Base-by-base conservation (phyloP, 92 coral and sea anemone species). In the Paragorgia papillata region DNA sequence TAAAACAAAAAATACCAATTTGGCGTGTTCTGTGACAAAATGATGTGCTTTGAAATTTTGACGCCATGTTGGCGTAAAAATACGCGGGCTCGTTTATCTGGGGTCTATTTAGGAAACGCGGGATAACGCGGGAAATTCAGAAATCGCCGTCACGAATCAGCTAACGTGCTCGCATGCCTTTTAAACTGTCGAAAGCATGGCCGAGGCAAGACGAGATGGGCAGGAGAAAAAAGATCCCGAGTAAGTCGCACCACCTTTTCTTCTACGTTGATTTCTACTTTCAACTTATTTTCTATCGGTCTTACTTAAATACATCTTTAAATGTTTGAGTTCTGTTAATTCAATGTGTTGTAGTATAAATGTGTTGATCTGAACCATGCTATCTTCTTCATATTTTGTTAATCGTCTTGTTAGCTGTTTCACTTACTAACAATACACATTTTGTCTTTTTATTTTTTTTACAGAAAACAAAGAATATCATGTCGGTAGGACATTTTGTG, bases 41-140 rank as follows among this genome's bases (percentile, higher is more conserved):
- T 56, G 62, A 2, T 22, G 30, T 56, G 29, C 33, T 56, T 56
- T 17, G 7, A 17, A 51, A 22, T 51, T 6, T 56, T 15, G 62
- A 56, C 62, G 62, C 62, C 62, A 56, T 56, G 29, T 56, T 56
- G 62, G 10, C 12, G 14, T 28, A 56, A 56, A 28, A 56, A 6
- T 22, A 56, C 62, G 62, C 62, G 33, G 62, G 62, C 62, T 56
- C 33, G 15, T 13, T 51, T 22, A 22, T 51, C 58, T 22, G 7
- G 62, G 26, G 62, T 2, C 14, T 7, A 14, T 56, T 4, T 56
- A 46, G n/a, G 14, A 48, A 71, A 25, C 65, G 78, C 78, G 78
- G 49, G 64, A 39, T 32, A 53, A 48, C 63, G 78, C 78, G 78
- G 78, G 64, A 71, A 55, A 55, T 53, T 71, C 58, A 71, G 33